Evolutionary conservation across 2,113 vertebrate species (phyloP).

Genomic region (Felis chaus): DNA sequence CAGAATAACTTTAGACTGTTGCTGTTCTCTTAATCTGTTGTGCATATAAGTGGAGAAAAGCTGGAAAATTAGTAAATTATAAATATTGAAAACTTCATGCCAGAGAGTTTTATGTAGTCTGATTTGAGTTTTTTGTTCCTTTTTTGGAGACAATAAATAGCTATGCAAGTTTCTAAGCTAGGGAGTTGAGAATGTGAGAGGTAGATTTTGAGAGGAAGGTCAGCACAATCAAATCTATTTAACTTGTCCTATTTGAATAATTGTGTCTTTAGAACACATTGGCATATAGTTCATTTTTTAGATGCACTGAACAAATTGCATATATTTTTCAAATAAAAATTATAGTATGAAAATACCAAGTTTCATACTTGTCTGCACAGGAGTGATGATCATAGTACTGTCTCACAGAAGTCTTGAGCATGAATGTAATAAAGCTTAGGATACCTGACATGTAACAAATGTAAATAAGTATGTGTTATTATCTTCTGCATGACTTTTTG

Average conservation of each 20-base stretch:
- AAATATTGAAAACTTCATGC: conserved; percentile 3
- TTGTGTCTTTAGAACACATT: neutral
- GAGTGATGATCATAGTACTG: neutral
- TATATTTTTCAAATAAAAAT: conserved; percentile 28
- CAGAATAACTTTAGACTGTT: conserved; percentile 40
- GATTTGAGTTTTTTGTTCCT: neutral
- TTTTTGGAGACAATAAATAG: neutral
- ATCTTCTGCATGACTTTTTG: neutral
- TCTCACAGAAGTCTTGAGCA: neutral
- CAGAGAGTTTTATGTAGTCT: neutral
- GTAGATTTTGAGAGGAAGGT: neutral
- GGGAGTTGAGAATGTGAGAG: neutral
- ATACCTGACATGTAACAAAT: neutral
- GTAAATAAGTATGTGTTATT: neutral
- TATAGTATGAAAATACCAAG: neutral
- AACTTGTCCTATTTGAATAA: neutral
- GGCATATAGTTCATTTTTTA: neutral
- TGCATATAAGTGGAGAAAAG: neutral
- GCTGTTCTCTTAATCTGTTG: neutral
- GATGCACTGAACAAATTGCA: neutral
- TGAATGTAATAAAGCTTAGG: neutral
- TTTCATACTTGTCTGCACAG: neutral
- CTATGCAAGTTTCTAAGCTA: neutral
- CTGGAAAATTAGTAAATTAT: conserved; percentile 27
- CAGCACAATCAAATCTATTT: neutral